These are phyloP conservation scores for Drosophila equinoxialis DNA, from an alignment of 1,140 invertebrate species.

Conservation along the genomic window DNA sequence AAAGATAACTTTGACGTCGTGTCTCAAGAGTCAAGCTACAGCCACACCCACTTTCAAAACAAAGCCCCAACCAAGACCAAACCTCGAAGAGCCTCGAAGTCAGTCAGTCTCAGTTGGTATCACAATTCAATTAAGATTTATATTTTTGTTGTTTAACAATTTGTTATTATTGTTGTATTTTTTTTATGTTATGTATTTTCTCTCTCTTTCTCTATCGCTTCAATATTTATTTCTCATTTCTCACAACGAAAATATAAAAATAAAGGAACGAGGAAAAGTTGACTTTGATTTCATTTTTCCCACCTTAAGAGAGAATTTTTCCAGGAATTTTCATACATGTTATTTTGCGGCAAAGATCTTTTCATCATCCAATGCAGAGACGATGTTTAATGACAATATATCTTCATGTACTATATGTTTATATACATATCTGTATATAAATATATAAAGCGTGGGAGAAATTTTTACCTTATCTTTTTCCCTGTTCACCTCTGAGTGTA, in stretches of 20 bases:
- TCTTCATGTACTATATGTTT: constrained; percentile 20
- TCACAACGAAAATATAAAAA: constrained; percentile 30
- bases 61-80: constrained; percentile 31
- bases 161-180: constrained; percentile 57
- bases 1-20: constrained; percentile 59
- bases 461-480: constrained; percentile 31
- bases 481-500: not conserved
- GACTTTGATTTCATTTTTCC: constrained; percentile 60
- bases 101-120: constrained; percentile 63
- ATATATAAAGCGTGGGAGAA: constrained; percentile 56
- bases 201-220: constrained; percentile 5
- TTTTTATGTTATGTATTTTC: constrained; percentile 57
- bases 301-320: constrained; percentile 51
- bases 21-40: constrained; percentile 43
- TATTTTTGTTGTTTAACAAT: constrained; percentile 79
- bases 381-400: constrained; percentile 74
- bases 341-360: constrained; percentile 67
- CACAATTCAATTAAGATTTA: constrained; percentile 82
- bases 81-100: constrained; percentile 36
- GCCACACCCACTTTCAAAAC: constrained; percentile 71
- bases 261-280: constrained; percentile 32
- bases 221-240: constrained; percentile 64
- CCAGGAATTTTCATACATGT: constrained; percentile 61
- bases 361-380: constrained; percentile 47
- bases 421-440: no score